Percentiles rank a stretch among this genome's conserved stretches.
phyloP scores from a whole-genome alignment of 2,888 invertebrate genomes.

The Drosophila paramelanica region DNA sequence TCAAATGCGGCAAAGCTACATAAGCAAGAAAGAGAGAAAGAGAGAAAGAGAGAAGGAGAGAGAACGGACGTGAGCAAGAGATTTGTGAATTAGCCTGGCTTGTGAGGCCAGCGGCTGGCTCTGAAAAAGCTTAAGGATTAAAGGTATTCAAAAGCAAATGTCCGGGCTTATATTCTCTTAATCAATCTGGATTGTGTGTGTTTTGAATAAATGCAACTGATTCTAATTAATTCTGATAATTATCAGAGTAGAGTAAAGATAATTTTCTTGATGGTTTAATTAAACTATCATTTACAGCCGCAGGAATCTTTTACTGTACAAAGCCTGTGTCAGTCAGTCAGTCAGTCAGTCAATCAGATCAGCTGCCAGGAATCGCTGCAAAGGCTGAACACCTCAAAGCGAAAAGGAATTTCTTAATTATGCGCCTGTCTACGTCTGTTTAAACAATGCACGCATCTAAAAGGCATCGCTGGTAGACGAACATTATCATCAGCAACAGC shows the following conservation, averaged over 20 bases:
- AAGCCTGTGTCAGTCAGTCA: neutral
- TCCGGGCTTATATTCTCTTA: too few relatives aligned
- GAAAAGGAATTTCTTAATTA: slow-evolving; percentile 62
- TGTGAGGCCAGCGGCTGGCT: neutral
- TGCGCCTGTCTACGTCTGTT: slow-evolving; percentile 47
- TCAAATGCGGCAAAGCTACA: slow-evolving; percentile 11
- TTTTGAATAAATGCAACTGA: too few relatives aligned
- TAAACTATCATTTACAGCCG: neutral
- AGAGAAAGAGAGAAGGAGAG: neutral
- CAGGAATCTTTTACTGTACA: neutral
- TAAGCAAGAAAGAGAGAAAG: neutral
- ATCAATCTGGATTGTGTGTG: too few relatives aligned
- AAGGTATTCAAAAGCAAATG: too few relatives aligned
- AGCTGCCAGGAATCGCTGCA: slow-evolving; percentile 9
- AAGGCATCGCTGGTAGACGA: slow-evolving; percentile 53
- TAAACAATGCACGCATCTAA: slow-evolving; percentile 55
- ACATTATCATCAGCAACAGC: slow-evolving; percentile 19
- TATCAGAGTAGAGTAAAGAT: too few relatives aligned
- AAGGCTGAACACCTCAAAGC: slow-evolving; percentile 37
- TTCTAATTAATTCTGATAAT: too few relatives aligned
- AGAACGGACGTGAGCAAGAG: too few relatives aligned
- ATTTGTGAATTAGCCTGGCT: neutral
- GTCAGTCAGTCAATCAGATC: neutral
- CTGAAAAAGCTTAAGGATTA: too few relatives aligned
- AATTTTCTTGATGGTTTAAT: neutral